Percentiles rank a stretch among this genome's conserved stretches.
Conservation (phyloP, 2,113 vertebrate species). For the Acrocephalus arundinaceus region DNA sequence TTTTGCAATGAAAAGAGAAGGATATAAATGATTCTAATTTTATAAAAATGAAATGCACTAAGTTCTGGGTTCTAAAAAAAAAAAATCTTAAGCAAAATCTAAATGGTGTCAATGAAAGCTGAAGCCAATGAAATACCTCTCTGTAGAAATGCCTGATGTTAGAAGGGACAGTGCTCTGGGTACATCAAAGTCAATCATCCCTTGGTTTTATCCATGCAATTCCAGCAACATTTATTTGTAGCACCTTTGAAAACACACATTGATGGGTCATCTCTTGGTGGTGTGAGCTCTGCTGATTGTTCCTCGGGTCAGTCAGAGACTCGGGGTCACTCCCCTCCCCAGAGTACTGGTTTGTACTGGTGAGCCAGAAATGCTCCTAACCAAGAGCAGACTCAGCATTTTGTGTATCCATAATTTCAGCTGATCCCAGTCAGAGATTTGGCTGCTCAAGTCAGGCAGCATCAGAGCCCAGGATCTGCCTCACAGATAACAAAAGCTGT, state of each 20-base stretch:
- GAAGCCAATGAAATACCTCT: conserved; percentile 7
- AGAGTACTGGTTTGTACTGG: background rate
- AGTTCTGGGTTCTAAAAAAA: conserved; percentile 9
- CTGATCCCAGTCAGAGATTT: background rate
- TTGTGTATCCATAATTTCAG: background rate
- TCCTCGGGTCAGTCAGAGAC: background rate
- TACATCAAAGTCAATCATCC: background rate
- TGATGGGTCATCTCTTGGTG: background rate
- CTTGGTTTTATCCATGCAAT: background rate
- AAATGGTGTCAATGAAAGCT: background rate
- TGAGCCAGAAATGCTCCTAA: background rate
- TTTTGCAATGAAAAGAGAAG: conserved; percentile 37
- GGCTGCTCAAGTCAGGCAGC: background rate
- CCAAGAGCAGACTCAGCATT: background rate
- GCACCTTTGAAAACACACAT: background rate
- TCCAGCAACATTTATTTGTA: background rate
- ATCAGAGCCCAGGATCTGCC: background rate
- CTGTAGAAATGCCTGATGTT: conserved; percentile 20
- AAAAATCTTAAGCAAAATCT: background rate
- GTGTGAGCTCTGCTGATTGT: background rate
- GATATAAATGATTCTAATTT: conserved; percentile 32
- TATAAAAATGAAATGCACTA: conserved; percentile 24
- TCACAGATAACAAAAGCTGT: background rate
- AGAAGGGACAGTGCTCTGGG: background rate
- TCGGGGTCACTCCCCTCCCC: background rate